Evolutionary conservation across 2,113 vertebrate species (phyloP).

Genomic region (Myrmophylax atrothorax): DNA sequence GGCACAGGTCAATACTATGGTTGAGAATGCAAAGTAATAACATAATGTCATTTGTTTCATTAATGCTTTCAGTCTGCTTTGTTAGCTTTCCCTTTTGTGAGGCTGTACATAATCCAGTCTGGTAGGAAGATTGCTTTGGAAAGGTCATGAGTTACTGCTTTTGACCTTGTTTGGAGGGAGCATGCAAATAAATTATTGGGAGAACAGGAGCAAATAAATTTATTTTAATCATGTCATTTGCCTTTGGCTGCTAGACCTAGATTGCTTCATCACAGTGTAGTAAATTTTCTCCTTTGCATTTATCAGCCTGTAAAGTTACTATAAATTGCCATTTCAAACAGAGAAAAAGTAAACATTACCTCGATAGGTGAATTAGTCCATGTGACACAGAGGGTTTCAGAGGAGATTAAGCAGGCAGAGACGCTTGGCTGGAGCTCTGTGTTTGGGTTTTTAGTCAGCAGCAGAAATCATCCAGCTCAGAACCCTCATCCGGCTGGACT

Average conservation of each 20-base stretch:
- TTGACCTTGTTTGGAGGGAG: constrained; percentile 15
- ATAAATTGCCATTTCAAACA: background rate
- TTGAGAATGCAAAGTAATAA: background rate
- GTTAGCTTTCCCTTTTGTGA: constrained; percentile 38
- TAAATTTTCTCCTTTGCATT: background rate
- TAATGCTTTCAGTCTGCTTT: background rate
- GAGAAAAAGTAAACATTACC: constrained; percentile 31
- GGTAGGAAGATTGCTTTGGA: constrained; percentile 7
- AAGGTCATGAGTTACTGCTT: constrained; percentile 23
- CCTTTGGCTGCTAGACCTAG: background rate
- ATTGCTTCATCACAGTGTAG: background rate
- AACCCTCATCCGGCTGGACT: constrained; percentile 32
- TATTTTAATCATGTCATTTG: background rate
- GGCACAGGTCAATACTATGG: background rate
- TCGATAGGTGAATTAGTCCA: constrained; percentile 67
- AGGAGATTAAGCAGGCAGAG: constrained; percentile 83
- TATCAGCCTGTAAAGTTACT: background rate
- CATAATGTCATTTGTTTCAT: background rate
- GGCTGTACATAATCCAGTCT: constrained; percentile 6
- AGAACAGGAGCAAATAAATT: background rate
- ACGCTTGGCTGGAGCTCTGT: constrained; percentile 71
- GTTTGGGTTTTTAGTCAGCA: constrained; percentile 54
- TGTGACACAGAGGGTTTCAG: constrained; percentile 76
- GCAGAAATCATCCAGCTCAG: constrained; percentile 61
- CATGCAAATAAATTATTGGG: background rate